These are phyloP conservation scores for Anarsia innoxiella DNA, from an alignment of 2,888 invertebrate species.

Conservation along the genomic window DNA sequence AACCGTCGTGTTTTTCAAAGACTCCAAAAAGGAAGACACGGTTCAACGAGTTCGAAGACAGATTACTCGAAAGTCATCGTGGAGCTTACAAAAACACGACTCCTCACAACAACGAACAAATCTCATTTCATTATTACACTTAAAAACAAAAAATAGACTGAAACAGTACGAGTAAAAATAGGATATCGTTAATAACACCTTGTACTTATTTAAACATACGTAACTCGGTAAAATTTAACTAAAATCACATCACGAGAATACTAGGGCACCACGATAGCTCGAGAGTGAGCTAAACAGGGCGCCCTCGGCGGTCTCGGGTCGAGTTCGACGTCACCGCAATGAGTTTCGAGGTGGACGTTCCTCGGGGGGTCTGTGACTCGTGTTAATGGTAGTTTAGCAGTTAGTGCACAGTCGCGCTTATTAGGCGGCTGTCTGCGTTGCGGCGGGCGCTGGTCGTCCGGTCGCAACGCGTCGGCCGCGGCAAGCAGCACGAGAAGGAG, in stretches of 20 bases:
- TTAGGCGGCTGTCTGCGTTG: conserved; percentile 41
- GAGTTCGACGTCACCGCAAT: background rate
- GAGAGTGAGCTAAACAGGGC: conserved; percentile 45
- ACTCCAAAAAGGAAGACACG: no score
- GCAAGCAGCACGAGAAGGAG: conserved; percentile 37
- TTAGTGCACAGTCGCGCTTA: conserved; percentile 59
- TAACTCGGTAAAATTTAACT: conserved; percentile 55
- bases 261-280: conserved; percentile 32
- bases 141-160: conserved; percentile 17
- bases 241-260: conserved; percentile 57
- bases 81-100: no score
- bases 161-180: conserved; percentile 25
- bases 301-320: conserved; percentile 49
- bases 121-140: background rate
- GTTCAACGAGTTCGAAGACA: no score
- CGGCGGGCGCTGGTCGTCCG: conserved; percentile 3
- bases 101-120: background rate
- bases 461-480: conserved; percentile 11
- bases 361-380: background rate
- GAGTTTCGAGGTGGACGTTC: background rate
- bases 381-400: conserved; percentile 48
- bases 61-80: no score
- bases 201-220: conserved; percentile 49
- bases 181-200: conserved; percentile 39
- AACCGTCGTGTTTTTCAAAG: no score